Evolutionary conservation across 2,113 vertebrate species (phyloP), one percentile per base, ranked within the genome.

Genomic region (Lagopus leucura): DNA sequence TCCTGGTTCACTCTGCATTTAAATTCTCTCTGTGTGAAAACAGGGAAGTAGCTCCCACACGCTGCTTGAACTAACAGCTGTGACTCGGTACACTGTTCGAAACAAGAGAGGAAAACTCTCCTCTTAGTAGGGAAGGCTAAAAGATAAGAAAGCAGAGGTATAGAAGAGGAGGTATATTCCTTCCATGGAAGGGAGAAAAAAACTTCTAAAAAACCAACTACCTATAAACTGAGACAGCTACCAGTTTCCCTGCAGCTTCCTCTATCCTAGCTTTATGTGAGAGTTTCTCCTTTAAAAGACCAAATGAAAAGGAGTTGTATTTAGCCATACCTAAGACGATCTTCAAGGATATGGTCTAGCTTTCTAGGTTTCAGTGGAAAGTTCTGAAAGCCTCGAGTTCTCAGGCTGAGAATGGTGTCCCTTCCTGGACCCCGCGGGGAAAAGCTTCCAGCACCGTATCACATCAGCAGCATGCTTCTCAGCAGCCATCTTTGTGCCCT

Each of bases 1-100:
- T 89, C 58, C 67, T 82, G 15, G 55, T 92, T 94, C 71, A 48
- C 54, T 73, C 81, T 85, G 71, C 78, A 82, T 87, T 91, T 76
- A 89, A 95, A 85, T 80, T 92, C 74, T 92, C 30, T 43, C 71
- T 91, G 85, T 58, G 88, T 89, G 71, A 82, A 87, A 89, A 94
- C 30, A 91, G 54, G 55, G 80, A 89, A 79, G 71, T 28, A 76
- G 71, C 16, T 95, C 87, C 76, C 76, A 69, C 30, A 15, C 3
- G 27, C 67, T 89, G 54, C 58, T 91, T 82, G 78, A 94, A 73
- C 74, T 57, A 89, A 85, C 84, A 94, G 58, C 75, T 88, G 63
- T 58, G 71, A 91, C 87, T 85, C 93, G 83, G 67, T 67, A 93
- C 69, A 50, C 38, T 50, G 57, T 36, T 58, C 69, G 63, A 69